Percentiles rank a stretch among this genome's conserved stretches.
Evolutionary conservation across 2,797 vertebrate species (phyloP).

Genomic region (Anas capensis): DNA sequence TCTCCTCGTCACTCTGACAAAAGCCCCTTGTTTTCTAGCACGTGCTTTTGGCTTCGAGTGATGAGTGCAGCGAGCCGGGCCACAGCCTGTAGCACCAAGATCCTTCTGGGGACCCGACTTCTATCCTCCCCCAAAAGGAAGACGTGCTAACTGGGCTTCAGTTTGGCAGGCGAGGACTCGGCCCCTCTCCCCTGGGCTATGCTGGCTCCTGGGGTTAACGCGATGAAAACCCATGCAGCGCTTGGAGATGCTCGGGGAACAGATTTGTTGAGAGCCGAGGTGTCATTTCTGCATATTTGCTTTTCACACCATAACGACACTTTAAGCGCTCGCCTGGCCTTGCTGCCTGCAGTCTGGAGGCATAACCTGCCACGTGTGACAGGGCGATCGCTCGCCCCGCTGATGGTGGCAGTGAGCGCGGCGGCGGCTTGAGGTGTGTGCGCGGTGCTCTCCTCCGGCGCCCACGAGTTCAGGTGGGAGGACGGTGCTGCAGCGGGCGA

Average conservation of each 20-base stretch:
- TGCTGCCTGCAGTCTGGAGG: constrained; percentile 61
- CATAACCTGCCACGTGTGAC: constrained; percentile 66
- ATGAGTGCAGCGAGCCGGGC: fast-evolving
- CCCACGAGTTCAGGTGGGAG: constrained; percentile 37
- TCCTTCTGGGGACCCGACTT: constrained; percentile 26
- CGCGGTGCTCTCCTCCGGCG: background rate
- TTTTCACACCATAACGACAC: background rate
- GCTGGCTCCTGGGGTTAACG: constrained; percentile 4
- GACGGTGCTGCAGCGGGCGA: constrained; percentile 25
- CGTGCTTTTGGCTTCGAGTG: fast-evolving
- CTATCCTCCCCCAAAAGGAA: background rate
- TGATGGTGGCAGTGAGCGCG: background rate
- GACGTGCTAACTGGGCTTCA: background rate
- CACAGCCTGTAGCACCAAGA: background rate
- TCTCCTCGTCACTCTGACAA: background rate
- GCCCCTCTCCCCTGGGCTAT: background rate
- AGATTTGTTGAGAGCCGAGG: constrained; percentile 59
- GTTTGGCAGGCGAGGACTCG: background rate
- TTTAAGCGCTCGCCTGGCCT: constrained; percentile 65
- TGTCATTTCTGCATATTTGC: constrained; percentile 16
- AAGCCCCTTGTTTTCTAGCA: background rate
- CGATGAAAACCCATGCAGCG: constrained; percentile 14
- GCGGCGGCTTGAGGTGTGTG: constrained; percentile 4
- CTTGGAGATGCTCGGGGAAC: constrained; percentile 5
- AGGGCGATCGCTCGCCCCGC: constrained; percentile 59